Evolutionary conservation across 1,140 invertebrate species (phyloP).

Genomic region (Atta texana): DNA sequence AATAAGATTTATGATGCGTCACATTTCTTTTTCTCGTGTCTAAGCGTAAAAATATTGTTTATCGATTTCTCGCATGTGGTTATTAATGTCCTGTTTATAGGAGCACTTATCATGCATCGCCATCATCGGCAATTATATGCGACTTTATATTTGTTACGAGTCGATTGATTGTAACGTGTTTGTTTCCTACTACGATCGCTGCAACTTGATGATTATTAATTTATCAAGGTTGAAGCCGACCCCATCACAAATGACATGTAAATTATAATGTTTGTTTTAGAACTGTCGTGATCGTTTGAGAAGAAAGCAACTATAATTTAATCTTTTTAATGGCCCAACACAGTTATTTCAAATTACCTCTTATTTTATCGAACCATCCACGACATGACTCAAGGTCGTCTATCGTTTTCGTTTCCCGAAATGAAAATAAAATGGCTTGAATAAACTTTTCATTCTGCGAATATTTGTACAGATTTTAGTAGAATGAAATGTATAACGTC

Average conservation of each 20-base stretch:
- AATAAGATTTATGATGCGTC: neutral
- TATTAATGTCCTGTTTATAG: conserved; percentile 30
- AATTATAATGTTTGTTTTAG: conserved; percentile 6
- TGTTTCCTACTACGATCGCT: conserved; percentile 26
- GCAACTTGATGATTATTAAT: conserved; percentile 4
- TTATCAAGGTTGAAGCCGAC: conserved; percentile 20
- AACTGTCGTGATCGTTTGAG: conserved; percentile 34
- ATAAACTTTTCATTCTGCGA: neutral
- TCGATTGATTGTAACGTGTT: conserved; percentile 11
- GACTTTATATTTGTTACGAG: conserved; percentile 29
- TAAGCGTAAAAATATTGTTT: conserved; percentile 14
- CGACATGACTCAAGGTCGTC: conserved; percentile 34
- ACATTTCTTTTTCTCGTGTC: neutral
- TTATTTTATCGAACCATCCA: conserved; percentile 9
- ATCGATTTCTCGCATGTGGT: conserved; percentile 9
- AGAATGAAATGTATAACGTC: neutral
- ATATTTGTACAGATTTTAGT: conserved; percentile 15
- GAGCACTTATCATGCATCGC: conserved; percentile 9
- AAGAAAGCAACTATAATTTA: conserved; percentile 35
- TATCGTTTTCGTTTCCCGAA: neutral
- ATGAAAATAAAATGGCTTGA: conserved; percentile 1
- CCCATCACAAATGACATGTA: neutral
- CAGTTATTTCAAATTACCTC: conserved; percentile 44
- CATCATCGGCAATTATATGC: neutral
- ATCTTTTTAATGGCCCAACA: conserved; percentile 28